A percentile compares a stretch with the other conserved stretches of the same genome.
phyloP scores from a whole-genome alignment of 2,797 vertebrate genomes.

The Mareca penelope region DNA sequence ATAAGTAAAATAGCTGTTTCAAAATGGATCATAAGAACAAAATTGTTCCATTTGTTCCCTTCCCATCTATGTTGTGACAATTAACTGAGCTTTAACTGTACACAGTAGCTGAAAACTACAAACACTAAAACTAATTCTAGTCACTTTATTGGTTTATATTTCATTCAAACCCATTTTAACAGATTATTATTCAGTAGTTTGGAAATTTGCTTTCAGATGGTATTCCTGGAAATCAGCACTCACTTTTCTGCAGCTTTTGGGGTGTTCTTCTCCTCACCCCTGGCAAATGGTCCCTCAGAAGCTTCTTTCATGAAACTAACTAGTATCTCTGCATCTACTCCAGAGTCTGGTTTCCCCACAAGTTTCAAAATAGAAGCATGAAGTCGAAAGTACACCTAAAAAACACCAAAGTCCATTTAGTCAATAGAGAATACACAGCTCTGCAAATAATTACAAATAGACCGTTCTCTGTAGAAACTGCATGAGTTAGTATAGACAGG shows the following conservation, averaged over 20 bases:
- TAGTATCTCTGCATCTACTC: slow-evolving; percentile 87
- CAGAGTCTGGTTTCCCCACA: slow-evolving; percentile 81
- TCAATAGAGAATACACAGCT: slow-evolving; percentile 1
- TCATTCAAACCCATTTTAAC: not conserved
- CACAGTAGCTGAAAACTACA: not conserved
- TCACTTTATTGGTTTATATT: not conserved
- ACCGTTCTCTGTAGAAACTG: not conserved
- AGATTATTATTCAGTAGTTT: not conserved
- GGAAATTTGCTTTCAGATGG: not conserved
- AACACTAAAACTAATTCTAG: not conserved
- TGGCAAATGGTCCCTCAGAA: slow-evolving; percentile 92
- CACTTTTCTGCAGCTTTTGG: slow-evolving; percentile 93
- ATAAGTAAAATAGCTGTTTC: not conserved
- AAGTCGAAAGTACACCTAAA: slow-evolving; percentile 92
- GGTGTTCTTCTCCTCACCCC: slow-evolving; percentile 95
- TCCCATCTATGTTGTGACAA: not conserved
- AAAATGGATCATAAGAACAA: not conserved
- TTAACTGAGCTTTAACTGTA: not conserved
- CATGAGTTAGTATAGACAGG: not conserved
- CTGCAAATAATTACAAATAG: not conserved
- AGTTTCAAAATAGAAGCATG: slow-evolving; percentile 95
- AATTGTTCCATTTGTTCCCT: not conserved
- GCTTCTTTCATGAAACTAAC: slow-evolving; percentile 91
- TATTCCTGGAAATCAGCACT: slow-evolving; percentile 51
- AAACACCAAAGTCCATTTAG: not conserved